Base-by-base conservation (phyloP, 2,113 vertebrate genomes). In the Eptatretus burgeri region DNA sequence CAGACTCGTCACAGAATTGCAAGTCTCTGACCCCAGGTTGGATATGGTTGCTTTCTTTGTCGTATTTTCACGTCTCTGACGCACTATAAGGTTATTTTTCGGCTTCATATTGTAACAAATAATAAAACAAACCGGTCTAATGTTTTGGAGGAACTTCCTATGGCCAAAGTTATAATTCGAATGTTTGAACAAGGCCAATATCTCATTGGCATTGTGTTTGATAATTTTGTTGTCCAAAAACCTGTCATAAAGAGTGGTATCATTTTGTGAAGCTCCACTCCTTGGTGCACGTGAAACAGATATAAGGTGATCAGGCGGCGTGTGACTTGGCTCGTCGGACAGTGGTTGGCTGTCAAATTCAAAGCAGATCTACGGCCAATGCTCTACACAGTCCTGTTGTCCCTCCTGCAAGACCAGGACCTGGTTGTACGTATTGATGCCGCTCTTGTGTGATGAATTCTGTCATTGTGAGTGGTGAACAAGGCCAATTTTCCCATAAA, bases 341-440 rank as follows among this genome's bases (percentile, higher is more conserved):
- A 89, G 71, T 98, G 91, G 91, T 83, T 95, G 75, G 81, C 88
- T 60, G 87, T 98, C 70, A 93, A 91, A 76, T 95, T 95, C 71
- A 89, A 89, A 67, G 79, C 85, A 2, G 87, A 93, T 64, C 77
- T 91, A 67, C 82, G 87, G 68, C 91, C 91, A 68, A 73, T 88
- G 72, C 77, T 95, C 2, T 98, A 95, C 62, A 82, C 89, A 70
- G 79, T 82, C 68, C 86, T 98, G 71, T 69, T 83, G 68, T 82
- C 72, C 69, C 81, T 94, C 67, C 81, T 98, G 78, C 91, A 93
- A 72, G 91, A 98, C 67, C 81, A 80, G 4, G 89, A 98, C 69
- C 80, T 94, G 68, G 91, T 94, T 80, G 88, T 98, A 77, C 75
- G 86, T 72, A 62, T 67, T 53, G 51, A 12, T 68, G 18, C 27